These are phyloP conservation scores for Apoda limacodes DNA, from an alignment of 2,888 invertebrate genomes.

Conservation along the genomic window DNA sequence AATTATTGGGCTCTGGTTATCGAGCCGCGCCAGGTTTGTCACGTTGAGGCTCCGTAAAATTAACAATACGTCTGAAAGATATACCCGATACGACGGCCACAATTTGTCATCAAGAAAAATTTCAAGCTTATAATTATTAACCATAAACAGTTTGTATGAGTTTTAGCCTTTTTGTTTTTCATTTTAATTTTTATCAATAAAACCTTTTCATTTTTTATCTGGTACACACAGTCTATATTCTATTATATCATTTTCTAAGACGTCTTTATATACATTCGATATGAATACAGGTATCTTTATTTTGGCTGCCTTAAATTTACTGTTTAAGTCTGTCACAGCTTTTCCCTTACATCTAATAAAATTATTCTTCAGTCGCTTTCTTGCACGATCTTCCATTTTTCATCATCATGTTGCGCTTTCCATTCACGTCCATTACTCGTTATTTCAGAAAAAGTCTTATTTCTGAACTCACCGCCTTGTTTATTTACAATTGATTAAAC, in stretches of 20 bases:
- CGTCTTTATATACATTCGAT: not conserved
- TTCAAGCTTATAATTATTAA: not conserved
- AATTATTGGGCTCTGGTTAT: not conserved
- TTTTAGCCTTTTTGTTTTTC: conserved; percentile 1
- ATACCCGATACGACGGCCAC: not conserved
- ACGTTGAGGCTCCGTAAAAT: conserved; percentile 1
- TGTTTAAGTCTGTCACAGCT: too few species aligned
- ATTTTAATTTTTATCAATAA: too few species aligned
- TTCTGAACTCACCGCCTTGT: too few species aligned
- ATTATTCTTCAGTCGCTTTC: too few species aligned
- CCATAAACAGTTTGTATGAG: not conserved
- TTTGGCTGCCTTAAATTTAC: not conserved
- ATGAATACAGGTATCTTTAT: not conserved
- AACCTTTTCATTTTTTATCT: not conserved
- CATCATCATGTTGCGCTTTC: too few species aligned
- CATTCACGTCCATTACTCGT: too few species aligned
- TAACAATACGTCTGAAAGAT: not conserved
- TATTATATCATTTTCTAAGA: not conserved
- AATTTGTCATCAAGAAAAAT: too few species aligned
- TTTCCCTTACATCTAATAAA: too few species aligned
- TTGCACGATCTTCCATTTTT: too few species aligned
- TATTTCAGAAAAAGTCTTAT: too few species aligned
- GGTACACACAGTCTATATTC: not conserved
- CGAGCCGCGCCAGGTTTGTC: not conserved
- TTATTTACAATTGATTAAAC: too few species aligned